Evolutionary conservation across 2,797 vertebrate species (phyloP).

Genomic region (Gobio occitaniae): DNA sequence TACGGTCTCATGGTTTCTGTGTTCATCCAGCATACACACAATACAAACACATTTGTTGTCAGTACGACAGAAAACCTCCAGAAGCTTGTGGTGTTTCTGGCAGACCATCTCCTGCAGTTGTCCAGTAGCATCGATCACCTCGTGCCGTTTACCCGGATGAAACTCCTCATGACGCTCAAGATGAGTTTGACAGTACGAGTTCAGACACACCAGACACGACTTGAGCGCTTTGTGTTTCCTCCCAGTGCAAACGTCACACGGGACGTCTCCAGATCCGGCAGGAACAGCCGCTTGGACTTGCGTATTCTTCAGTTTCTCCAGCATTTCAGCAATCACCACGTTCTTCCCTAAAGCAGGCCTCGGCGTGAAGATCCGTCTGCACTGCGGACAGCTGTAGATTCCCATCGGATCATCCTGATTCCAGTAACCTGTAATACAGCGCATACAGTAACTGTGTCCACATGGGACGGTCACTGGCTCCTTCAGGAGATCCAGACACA

Average conservation of each 20-base stretch:
- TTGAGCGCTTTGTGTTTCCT: neutral
- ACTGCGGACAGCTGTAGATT: neutral
- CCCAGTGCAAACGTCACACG: neutral
- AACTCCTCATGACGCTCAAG: neutral
- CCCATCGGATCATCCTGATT: neutral
- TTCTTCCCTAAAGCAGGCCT: neutral
- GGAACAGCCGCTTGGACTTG: neutral
- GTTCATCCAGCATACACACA: neutral
- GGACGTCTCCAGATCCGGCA: neutral
- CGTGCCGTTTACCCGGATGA: neutral
- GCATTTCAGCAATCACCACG: neutral
- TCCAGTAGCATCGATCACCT: neutral
- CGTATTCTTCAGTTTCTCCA: neutral
- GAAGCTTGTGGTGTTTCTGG: neutral
- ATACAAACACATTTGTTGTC: neutral
- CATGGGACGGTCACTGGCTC: neutral
- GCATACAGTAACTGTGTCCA: constrained; percentile 21
- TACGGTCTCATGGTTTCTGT: neutral
- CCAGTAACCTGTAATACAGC: neutral
- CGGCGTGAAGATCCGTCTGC: neutral
- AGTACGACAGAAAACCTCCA: neutral
- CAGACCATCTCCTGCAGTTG: neutral
- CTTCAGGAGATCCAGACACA: neutral
- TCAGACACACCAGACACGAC: constrained; percentile 7
- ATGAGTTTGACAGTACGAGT: neutral